Base-by-base conservation (phyloP, 2,888 invertebrate species). In the Platynereis dumerilii region DNA sequence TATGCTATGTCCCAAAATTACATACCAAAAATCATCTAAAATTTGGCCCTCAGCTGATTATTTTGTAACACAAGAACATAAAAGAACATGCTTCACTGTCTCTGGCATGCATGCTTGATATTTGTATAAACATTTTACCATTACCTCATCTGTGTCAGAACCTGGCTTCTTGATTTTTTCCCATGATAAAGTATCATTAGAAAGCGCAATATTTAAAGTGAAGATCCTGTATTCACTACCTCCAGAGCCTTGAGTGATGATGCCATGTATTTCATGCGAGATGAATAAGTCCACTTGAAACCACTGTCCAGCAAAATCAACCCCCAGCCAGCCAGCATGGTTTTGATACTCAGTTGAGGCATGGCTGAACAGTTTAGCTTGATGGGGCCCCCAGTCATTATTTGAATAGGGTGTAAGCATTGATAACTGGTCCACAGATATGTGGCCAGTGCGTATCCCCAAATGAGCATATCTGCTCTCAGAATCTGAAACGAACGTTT, bases 171-270 rank as follows among this genome's bases (percentile, higher is more conserved):
- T 34, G 12, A 34, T 34, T 12, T 7, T 34, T 7, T 34, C 34
- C 34, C 34, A 34, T 34, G 34, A 34, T 7, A 34, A 7, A 7
- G 34, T 34, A 12, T 34, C 34, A 34, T 34, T 34, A 7, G 34
- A 34, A 5, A 34, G 34, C 7, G 7, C 34, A 34, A 34, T 34
- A 7, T 5, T 7, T 12, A 34, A 34, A 12, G 34, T 7, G 12
- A 12, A 7, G 5, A 12, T 34, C 7, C 12, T 5, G 48, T 48
- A 20, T 5, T 5, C 7, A n/a, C 17, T 5, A 10, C 17, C 48
- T 5, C 20, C 48, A 12, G n/a, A n/a, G n/a, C 48, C 48, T 22
- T 48, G 48, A 7, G 48, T 48, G n/a, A 48, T 48, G 48, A 48
- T 7, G 17, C 20, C 48, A 22, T 22, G 48, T 5, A 48, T n/a